Base-by-base conservation (phyloP, 1,140 invertebrate species). In the Bombus polaris region DNA sequence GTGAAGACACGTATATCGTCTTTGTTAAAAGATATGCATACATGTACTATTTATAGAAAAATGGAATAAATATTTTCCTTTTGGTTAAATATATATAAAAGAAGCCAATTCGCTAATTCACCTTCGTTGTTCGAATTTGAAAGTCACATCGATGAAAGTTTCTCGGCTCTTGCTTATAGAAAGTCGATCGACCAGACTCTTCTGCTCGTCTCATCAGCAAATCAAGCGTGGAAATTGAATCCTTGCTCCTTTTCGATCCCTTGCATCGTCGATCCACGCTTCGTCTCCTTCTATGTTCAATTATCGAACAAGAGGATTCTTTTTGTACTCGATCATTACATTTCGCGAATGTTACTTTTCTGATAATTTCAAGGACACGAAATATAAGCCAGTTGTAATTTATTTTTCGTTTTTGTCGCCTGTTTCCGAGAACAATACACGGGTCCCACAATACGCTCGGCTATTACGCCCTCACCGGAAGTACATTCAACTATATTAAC, bases 161-260 rank as follows among this genome's bases (percentile, higher is more conserved):
- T 35, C 57, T 32, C 18, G 22, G 15, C 42, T 25, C 25, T 28
- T 83, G 39, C 70, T 66, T 47, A 59, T 62, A 75, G 82, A 79
- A 77, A 84, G 75, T 59, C 74, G 74, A 83, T 71, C 74, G 39
- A 70, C 47, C 53, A 25, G 39, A 2, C n/a, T 62, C 3, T 0
- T 28, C 35, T 32, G 72, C 13, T 77, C 47, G 62, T 73, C 53
- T 57, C 59, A 39, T 6, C 28, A 8, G 65, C 39, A 37, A 77
- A 83, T 83, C 82, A 62, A 78, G 74, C 82, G 74, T 83, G 74
- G 82, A 83, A 83, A 83, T 83, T 83, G 74, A 59, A 70, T 78
- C 47, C 65, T 59, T 78, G 32, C 65, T 25, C 66, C 66, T 57
- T 76, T 75, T 78, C 74, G 82, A 83, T 78, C 47, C 35, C 37